Evolutionary conservation across 2,888 invertebrate species (phyloP), one percentile per base, ranked within the genome.

Genomic region (Callosobruchus maculatus): DNA sequence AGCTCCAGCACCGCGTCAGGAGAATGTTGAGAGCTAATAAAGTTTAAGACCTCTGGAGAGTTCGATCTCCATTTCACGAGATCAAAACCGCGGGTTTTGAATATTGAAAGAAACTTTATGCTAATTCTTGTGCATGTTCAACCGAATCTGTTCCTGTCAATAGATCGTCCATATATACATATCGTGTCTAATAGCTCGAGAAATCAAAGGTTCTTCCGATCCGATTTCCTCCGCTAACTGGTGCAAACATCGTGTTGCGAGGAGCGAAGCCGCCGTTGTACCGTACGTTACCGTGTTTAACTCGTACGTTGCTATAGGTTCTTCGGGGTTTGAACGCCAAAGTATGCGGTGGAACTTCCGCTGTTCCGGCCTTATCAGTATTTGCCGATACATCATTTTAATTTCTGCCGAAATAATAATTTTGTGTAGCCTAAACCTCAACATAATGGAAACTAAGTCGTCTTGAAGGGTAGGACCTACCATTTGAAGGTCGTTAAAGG

Each of bases 371-470:
- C 21, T 26, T 0, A 85, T 72, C 0, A 31, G n/a, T 21, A 84
- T 80, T 74, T 84, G 84, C 0, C 84, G 78, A 72, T 83, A 85
- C 83, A 85, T 85, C 75, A 86, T 85, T 21, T 79, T 81, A 9
- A 86, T 81, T 73, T 86, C 85, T 0, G 82, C 83, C 4, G 81
- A 81, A 20, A 86, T 75, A 0, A 82, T 81, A 21, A 80, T 77
- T 18, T 74, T 75, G 73, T 84, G 76, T 4, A 68, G n/a, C 18
- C 68, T 3, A 21, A 68, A 68, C 18, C 68, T 70, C 18, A 77
- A 49, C 70, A 77, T 67, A 71, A 79, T 76, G 22, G 70, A 26
- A 69, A 77, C 68, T n/a, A 78, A 30, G 71, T 77, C 76, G n/a
- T 71, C 67, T 73, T 77, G 78, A 20, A 78, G 70, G 20, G n/a